Base-by-base conservation (phyloP, 2,888 invertebrate species). In the Drosophila subquinaria region DNA sequence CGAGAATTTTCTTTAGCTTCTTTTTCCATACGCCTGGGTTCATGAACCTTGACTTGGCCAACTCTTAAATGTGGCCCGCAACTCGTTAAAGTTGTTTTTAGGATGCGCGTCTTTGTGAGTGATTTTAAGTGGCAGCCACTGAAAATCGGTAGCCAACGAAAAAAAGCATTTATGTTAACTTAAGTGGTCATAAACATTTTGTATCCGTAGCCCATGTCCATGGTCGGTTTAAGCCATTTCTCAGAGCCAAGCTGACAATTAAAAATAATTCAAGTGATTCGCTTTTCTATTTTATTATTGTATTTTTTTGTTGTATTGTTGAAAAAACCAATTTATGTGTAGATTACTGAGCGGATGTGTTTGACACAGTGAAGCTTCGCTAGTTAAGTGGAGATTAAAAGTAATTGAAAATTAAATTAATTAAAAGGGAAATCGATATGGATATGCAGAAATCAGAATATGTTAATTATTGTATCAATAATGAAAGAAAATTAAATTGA, bases 41-140 rank as follows among this genome's bases (percentile, higher is more conserved):
- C 88, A 84, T 85, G 89, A 89, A 89, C 84, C 73, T 73, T 73
- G 76, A 47, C 65, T 53, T 47, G 27, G n/a, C 30, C 51, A 27
- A n/a, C 53, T 67, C 35, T 36, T 36, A 45, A 57, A 57, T 57
- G 43, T 57, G 56, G 56, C 35, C 35, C 65, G 40, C n/a, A 61
- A 66, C 78, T 87, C 82, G 79, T 79, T 79, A 82, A 82, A 82
- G 71, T 51, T 59, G 67, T 76, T 76, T 43, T 73, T 83, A 74
- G 71, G 69, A 66, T 79, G 70, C 73, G 80, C 53, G 36, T 63
- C 69, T 57, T 68, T 73, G 51, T 63, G 74, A 89, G 64, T 87
- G 81, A 67, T 76, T 80, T 77, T 76, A 75, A 76, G 68, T 78
- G 63, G 64, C 66, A 43, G 60, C 63, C 61, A 65, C 35, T 67